Evolutionary conservation across 2,888 invertebrate species (phyloP), one percentile per base, ranked within the genome.

Genomic region (Idaea straminata): DNA sequence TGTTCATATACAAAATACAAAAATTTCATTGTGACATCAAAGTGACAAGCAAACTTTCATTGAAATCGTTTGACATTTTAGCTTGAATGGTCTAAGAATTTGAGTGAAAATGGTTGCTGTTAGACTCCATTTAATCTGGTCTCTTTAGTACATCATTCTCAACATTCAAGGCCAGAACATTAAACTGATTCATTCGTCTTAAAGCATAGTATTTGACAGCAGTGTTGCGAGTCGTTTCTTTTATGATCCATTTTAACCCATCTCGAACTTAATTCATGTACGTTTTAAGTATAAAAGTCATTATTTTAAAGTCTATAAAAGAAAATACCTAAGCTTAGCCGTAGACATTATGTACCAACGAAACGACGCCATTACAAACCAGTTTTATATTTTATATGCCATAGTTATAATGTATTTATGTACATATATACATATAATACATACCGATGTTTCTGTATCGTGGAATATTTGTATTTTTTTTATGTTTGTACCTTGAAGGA

Each of bases 361-460:
- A 74, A 75, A 69, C 76, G 76, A 75, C 76, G 79, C 78, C 78
- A 78, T 79, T 78, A 75, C 69, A 80, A 84, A 84, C 83, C 82
- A 79, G 83, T 82, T 82, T 72, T 62, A 66, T 73, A 78, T 80
- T 78, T 80, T 79, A 77, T 78, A 80, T 81, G 78, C 78, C 71
- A 77, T 78, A 74, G 75, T 79, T 78, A 79, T 77, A 75, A 81
- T 80, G 78, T 81, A 81, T 81, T 78, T 81, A 82, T 79, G 78
- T 77, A 78, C 75, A 78, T 79, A 77, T 73, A 79, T 82, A 81
- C 79, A 80, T 81, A 75, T 72, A 74, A 79, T 82, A 81, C 79
- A 80, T 81, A 75, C 72, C 70, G 78, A 77, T 77, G 75, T 80
- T 77, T 72, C 76, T 69, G 74, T 70, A 73, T 60, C 35, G 65